A percentile compares a stretch with the other conserved stretches of the same genome.
phyloP scores from a whole-genome alignment of 2,888 invertebrate species.

The Agrotis ipsilon region DNA sequence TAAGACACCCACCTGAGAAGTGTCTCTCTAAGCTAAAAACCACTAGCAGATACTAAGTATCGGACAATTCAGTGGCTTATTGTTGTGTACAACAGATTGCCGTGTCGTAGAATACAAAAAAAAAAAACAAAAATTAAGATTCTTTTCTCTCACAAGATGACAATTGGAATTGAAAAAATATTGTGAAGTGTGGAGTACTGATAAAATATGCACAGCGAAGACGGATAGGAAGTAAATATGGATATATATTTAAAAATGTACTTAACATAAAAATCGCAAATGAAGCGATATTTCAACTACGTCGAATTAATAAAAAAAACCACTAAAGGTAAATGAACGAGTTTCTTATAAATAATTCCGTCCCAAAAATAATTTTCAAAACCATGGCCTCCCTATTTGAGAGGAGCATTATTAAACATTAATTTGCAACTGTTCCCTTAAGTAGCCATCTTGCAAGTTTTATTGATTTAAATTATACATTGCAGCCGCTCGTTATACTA shows the following conservation, averaged over 20 bases:
- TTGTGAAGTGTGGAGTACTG: too few relatives aligned
- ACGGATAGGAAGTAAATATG: too few relatives aligned
- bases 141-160: too few relatives aligned
- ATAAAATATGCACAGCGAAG: too few relatives aligned
- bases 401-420: conserved; percentile 61
- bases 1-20: neutral
- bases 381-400: conserved; percentile 13
- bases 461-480: conserved; percentile 78
- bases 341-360: neutral
- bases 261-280: neutral
- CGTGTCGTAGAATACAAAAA: too few relatives aligned
- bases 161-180: too few relatives aligned
- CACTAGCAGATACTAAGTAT: neutral
- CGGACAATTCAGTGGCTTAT: neutral
- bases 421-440: conserved; percentile 69
- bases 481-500: conserved; percentile 38
- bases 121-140: neutral
- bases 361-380: conserved; percentile 3
- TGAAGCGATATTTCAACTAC: neutral
- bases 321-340: neutral
- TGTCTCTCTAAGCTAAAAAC: neutral
- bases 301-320: neutral
- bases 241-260: too few relatives aligned
- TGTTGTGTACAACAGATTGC: too few relatives aligned
- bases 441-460: conserved; percentile 67